Evolutionary conservation across 2,113 vertebrate genomes (phyloP), one percentile per base, ranked within the genome.

Genomic region (Notarius lentiginosus): DNA sequence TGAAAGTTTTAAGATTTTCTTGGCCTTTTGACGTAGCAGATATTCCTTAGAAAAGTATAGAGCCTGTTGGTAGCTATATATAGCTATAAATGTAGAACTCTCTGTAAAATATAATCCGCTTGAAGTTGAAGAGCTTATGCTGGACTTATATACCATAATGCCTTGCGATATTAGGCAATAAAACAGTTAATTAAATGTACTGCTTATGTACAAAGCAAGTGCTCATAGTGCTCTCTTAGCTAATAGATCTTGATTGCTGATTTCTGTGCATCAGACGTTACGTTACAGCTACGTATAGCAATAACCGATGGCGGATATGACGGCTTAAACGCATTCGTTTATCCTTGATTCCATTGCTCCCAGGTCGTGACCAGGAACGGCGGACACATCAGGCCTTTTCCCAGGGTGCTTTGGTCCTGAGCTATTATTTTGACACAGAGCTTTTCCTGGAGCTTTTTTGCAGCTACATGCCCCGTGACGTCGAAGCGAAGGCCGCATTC

Each of bases 401-500:
- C 91, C 24, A 86, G 75, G 61, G 58, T 20, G 5, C 82, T 65
- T 1, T 88, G 86, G 27, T 68, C 87, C 70, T 58, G 87, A 7
- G 72, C 47, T 65, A 87, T 15, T 1, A 93, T 79, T 11, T 90
- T 90, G 24, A 95, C 51, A 12, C 95, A 96, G 88, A 96, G 91
- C 0, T 30, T 88, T 0, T n/a, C 75, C 76, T 61, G 87, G 0
- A 22, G 51, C 1, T 24, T 12, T 18, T 10, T 68, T 2, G 72
- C 15, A 66, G 75, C 84, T 79, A 95, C 90, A 30, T 91, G 88
- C 24, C 55, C 15, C 0, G 91, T 94, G 77, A 95, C 90, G 0
- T 95, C 92, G 2, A 93, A 96, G 56, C 90, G 91, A 14, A 94
- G 90, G 82, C 95, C 95, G 11, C 95, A 96, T 88, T 18, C 73